Conservation (phyloP, 2,797 vertebrate species). For the Myotis myotis region DNA sequence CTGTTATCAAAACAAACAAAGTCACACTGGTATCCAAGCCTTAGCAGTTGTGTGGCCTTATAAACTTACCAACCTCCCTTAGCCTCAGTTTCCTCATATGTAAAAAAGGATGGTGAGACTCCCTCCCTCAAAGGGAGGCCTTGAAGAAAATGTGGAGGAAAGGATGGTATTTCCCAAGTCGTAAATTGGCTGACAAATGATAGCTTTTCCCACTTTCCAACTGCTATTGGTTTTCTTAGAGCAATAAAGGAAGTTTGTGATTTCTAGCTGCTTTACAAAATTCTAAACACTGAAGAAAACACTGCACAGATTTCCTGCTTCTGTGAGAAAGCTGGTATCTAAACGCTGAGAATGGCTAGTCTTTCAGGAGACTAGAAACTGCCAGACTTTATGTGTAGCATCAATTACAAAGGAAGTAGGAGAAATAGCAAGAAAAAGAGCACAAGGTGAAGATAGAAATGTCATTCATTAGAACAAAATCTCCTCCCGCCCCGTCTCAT, state of each 20-base stretch:
- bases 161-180: not conserved
- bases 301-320: not conserved
- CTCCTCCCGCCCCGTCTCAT: not conserved
- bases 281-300: not conserved
- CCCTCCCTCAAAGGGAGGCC: not conserved
- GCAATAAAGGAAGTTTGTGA: not conserved
- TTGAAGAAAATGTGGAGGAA: not conserved
- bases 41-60: not conserved
- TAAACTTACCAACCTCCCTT: not conserved
- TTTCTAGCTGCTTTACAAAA: not conserved
- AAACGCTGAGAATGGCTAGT: not conserved
- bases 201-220: not conserved
- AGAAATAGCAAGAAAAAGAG: not conserved
- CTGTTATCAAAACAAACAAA: not conserved
- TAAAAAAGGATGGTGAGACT: not conserved
- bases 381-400: not conserved
- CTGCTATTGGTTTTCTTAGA: not conserved
- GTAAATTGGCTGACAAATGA: not conserved
- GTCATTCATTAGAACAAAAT: not conserved
- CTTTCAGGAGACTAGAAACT: not conserved
- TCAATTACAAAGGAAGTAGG: not conserved
- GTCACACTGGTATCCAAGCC: not conserved
- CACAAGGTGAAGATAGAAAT: not conserved
- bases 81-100: not conserved
- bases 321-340: not conserved